phyloP scores from a whole-genome alignment of 2,113 vertebrate genomes.

The Indicator maculatus region DNA sequence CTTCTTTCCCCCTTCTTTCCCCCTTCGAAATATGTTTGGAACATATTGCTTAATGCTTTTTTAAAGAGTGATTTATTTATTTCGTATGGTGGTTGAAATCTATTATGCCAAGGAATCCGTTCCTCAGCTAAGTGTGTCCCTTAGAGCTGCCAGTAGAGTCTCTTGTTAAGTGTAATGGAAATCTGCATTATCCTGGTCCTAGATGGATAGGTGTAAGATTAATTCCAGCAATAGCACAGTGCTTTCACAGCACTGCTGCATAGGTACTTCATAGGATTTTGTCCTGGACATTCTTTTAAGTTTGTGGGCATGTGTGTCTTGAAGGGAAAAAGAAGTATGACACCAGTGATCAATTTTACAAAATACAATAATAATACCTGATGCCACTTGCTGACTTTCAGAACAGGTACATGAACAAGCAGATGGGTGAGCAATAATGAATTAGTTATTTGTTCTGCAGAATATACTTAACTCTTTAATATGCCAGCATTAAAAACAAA shows the following conservation, averaged over 20 bases:
- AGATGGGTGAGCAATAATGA: neutral
- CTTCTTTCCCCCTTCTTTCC: too few relatives aligned
- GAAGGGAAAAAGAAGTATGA: neutral
- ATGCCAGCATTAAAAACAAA: neutral
- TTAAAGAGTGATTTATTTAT: neutral
- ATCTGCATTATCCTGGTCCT: neutral
- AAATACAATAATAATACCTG: neutral
- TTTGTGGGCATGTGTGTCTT: neutral
- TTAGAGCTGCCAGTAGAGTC: neutral
- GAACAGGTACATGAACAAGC: neutral
- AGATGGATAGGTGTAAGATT: neutral
- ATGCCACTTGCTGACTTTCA: neutral
- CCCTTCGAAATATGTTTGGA: neutral
- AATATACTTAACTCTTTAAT: neutral
- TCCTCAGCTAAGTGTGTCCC: neutral
- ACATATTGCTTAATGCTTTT: neutral
- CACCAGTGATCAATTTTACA: neutral
- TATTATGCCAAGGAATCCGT: neutral
- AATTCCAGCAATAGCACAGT: neutral
- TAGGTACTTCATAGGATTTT: neutral
- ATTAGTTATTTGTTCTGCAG: conserved; percentile 1
- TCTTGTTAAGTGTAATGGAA: neutral
- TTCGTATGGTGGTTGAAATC: neutral
- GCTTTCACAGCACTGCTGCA: neutral
- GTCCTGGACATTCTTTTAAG: neutral